phyloP scores from a whole-genome alignment of 1,140 invertebrate species.

The Leptinotarsa lineolata region DNA sequence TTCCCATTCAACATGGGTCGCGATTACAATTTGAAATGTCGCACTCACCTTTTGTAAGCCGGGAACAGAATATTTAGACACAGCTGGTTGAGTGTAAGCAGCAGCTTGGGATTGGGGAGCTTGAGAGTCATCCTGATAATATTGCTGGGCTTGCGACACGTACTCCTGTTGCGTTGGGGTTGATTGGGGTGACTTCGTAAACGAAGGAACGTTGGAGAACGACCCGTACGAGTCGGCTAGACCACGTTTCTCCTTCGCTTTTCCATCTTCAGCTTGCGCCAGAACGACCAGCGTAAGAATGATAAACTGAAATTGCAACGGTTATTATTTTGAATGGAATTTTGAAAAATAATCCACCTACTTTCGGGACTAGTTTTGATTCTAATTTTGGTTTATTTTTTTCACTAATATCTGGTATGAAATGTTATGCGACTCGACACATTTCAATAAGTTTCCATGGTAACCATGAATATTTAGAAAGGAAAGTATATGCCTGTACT shows the following conservation, averaged over 20 bases:
- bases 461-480: too few species aligned
- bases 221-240: neutral
- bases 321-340: too few species aligned
- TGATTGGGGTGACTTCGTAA: neutral
- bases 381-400: too few species aligned
- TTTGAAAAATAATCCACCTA: too few species aligned
- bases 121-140: slow-evolving; percentile 21
- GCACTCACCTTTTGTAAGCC: slow-evolving; percentile 5
- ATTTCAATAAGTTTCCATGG: too few species aligned
- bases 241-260: slow-evolving; percentile 28
- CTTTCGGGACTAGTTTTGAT: too few species aligned
- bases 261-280: slow-evolving; percentile 16
- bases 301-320: slow-evolving; percentile 16
- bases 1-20: neutral
- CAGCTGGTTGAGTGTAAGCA: slow-evolving; percentile 27
- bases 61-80: slow-evolving; percentile 18
- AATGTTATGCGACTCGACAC: too few species aligned
- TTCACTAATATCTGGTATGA: too few species aligned
- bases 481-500: too few species aligned
- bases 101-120: slow-evolving; percentile 25
- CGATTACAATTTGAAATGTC: neutral
- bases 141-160: slow-evolving; percentile 20
- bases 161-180: slow-evolving; percentile 9
- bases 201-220: neutral
- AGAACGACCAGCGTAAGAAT: slow-evolving; percentile 22